Evolutionary conservation across 2,113 vertebrate genomes (phyloP).

Genomic region (Emydura subglobosa): DNA sequence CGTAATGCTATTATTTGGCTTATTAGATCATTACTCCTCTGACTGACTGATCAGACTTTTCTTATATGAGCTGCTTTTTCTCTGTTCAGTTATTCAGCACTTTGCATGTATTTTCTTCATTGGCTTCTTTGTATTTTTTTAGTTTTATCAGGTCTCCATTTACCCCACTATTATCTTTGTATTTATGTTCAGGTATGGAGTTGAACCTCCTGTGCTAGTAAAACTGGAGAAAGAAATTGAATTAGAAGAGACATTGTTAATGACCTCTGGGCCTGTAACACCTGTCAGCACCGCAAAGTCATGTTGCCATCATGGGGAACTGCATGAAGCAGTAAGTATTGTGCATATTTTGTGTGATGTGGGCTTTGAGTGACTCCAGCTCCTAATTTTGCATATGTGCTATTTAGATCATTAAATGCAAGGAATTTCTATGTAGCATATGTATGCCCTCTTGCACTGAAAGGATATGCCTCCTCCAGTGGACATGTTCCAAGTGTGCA

Average conservation of each 20-base stretch:
- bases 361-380: not conserved
- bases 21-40: not conserved
- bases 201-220: constrained; percentile 95
- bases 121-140: not conserved
- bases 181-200: constrained; percentile 85
- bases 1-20: not conserved
- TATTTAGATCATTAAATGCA: not conserved
- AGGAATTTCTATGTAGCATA: not conserved
- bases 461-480: not conserved
- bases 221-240: constrained; percentile 99
- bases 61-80: not conserved
- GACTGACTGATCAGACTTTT: not conserved
- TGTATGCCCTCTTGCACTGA: not conserved
- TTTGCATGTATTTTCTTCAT: not conserved
- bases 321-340: constrained; percentile 90
- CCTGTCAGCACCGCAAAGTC: constrained; percentile 88
- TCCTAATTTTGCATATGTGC: not conserved
- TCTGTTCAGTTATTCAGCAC: not conserved
- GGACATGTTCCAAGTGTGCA: not conserved
- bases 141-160: constrained; percentile 6
- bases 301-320: constrained; percentile 90
- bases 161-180: not conserved
- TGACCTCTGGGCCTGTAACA: constrained; percentile 82
- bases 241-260: constrained; percentile 91
- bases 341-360: not conserved